Conservation (phyloP, 2,888 invertebrate species). For the Coenonympha arcania region DNA sequence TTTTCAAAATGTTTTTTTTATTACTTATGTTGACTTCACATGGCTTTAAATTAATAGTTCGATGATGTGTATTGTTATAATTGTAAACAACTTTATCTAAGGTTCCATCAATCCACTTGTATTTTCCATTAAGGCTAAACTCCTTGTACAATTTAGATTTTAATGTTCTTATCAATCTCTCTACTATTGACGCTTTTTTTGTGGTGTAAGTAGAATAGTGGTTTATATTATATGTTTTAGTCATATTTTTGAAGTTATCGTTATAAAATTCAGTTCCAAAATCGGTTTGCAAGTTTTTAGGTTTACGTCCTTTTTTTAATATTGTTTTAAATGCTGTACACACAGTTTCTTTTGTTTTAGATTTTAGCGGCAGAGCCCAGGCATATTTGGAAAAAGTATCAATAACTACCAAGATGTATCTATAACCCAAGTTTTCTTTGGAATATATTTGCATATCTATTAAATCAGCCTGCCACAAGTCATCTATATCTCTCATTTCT, state of each 20-base stretch:
- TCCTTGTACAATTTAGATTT: slow-evolving; percentile 17
- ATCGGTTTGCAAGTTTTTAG: slow-evolving; percentile 28
- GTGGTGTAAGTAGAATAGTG: slow-evolving; percentile 23
- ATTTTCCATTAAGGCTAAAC: not conserved
- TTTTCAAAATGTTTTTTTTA: slow-evolving; percentile 2
- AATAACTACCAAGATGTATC: no score
- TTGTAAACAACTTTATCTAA: slow-evolving; percentile 16
- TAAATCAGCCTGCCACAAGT: no score
- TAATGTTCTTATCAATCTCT: slow-evolving; percentile 26
- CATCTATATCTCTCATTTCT: slow-evolving; percentile 42
- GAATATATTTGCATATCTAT: no score
- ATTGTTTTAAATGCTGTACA: slow-evolving; percentile 6
- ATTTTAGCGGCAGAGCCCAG: slow-evolving; percentile 40
- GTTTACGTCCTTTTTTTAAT: not conserved
- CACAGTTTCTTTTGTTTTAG: not conserved
- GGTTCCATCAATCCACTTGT: slow-evolving; percentile 5
- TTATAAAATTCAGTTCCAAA: slow-evolving; percentile 26
- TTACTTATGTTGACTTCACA: slow-evolving; percentile 3
- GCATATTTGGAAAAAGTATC: no score
- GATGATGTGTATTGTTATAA: slow-evolving; percentile 18
- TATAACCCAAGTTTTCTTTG: no score
- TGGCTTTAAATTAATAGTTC: slow-evolving; percentile 8
- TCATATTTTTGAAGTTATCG: slow-evolving; percentile 6
- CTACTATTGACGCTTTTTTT: slow-evolving; percentile 23
- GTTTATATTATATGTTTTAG: slow-evolving; percentile 9